Base-by-base conservation (phyloP, 2,888 invertebrate species). In the Caenorhabditis wallacei region DNA sequence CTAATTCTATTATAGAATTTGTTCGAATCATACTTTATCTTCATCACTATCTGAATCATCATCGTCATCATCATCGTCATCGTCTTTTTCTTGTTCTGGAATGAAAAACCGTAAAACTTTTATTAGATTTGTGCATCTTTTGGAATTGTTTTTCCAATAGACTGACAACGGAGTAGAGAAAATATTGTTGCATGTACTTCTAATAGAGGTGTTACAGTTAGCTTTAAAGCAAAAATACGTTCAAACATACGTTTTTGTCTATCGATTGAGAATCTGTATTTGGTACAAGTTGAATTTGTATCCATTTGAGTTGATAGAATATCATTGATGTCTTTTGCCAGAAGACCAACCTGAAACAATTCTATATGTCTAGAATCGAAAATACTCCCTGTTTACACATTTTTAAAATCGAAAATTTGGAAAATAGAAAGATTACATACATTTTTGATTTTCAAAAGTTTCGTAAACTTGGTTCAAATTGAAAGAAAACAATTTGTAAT, bases 191-290 rank as follows among this genome's bases (percentile, higher is more conserved):
- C n/a, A n/a, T n/a, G n/a, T n/a, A n/a, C n/a, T n/a, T n/a, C n/a
- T n/a, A n/a, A n/a, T n/a, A n/a, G n/a, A n/a, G n/a, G n/a, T n/a
- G n/a, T n/a, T n/a, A n/a, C n/a, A n/a, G n/a, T n/a, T n/a, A n/a
- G n/a, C n/a, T n/a, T n/a, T n/a, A n/a, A n/a, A n/a, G n/a, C n/a
- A n/a, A n/a, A n/a, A n/a, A n/a, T n/a, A n/a, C n/a, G n/a, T n/a
- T n/a, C n/a, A n/a, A n/a, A n/a, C n/a, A n/a, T n/a, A 54, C 53
- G n/a, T 76, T 81, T 37, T 59, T 71, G 70, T 7, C 71, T 78
- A 4, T 66, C 48, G 5, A 43, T 13, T 1, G 75, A 51, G 35
- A 86, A 86, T 30, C 74, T 56, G 64, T 86, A 86, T 30, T 84
- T 84, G 16, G 54, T 68, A 57, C 86, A 86, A 8, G 76, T 83